A percentile compares a stretch with the other conserved stretches of the same genome.
Evolutionary conservation across 1,140 invertebrate species (phyloP).

Genomic region (Monochamus saltuarius): DNA sequence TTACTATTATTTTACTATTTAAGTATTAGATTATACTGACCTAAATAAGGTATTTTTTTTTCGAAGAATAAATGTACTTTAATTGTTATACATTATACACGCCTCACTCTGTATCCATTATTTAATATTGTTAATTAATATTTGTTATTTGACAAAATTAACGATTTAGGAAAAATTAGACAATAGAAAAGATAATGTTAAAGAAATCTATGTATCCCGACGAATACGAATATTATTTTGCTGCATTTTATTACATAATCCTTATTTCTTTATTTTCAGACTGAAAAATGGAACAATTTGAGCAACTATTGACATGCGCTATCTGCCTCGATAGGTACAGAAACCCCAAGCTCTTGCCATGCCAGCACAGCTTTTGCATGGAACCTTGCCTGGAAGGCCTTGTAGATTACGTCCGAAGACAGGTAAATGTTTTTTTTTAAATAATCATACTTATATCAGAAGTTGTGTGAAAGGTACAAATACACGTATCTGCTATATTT

Average conservation of each 20-base stretch:
- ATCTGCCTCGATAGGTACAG: slow-evolving; percentile 96
- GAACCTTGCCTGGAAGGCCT: slow-evolving; percentile 96
- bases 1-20: too few species aligned
- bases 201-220: too few species aligned
- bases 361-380: slow-evolving; percentile 99
- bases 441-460: background rate
- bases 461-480: background rate
- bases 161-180: too few species aligned
- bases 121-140: too few species aligned
- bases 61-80: too few species aligned
- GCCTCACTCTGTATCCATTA: too few species aligned
- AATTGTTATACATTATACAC: too few species aligned
- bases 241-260: background rate
- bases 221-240: background rate
- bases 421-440: slow-evolving; percentile 61
- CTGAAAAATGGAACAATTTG: slow-evolving; percentile 88
- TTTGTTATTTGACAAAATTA: too few species aligned
- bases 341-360: slow-evolving; percentile 96
- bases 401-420: slow-evolving; percentile 90
- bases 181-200: too few species aligned
- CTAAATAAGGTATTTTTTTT: too few species aligned
- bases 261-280: slow-evolving; percentile 30
- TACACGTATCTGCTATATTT: background rate
- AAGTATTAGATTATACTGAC: too few species aligned
- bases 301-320: slow-evolving; percentile 95